phyloP scores from a whole-genome alignment of 2,888 invertebrate genomes.

The Nephrotoma flavescens region DNA sequence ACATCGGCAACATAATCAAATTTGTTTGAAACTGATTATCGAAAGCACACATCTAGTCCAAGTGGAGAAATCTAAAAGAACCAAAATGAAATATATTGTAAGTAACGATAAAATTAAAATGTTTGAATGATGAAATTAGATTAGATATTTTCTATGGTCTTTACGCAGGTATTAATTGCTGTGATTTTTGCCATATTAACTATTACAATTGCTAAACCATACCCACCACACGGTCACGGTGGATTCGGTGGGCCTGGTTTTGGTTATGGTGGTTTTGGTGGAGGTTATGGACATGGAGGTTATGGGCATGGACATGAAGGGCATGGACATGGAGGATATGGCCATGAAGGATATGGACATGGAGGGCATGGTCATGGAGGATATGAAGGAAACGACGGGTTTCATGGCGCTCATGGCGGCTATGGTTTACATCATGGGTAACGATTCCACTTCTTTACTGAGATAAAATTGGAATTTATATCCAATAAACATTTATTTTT shows the following conservation, averaged over 20 bases:
- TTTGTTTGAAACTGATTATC: neutral
- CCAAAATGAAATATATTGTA: neutral
- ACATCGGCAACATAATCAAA: neutral
- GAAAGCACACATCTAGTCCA: neutral
- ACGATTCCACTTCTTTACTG: neutral
- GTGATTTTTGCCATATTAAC: neutral
- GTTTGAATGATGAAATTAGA: neutral
- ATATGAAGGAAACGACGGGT: neutral
- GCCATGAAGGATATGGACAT: neutral
- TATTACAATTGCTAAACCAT: neutral
- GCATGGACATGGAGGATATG: neutral
- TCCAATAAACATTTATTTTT: too few relatives aligned
- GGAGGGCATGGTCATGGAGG: neutral
- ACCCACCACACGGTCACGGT: too few relatives aligned
- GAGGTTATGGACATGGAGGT: neutral
- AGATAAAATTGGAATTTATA: too few relatives aligned
- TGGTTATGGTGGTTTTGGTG: neutral
- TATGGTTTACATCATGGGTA: neutral
- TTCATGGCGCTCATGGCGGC: neutral
- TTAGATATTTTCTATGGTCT: neutral
- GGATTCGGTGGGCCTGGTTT: neutral
- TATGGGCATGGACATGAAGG: neutral
- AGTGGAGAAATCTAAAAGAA: neutral
- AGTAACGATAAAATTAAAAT: neutral
- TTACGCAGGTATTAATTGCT: neutral